Evolutionary conservation across 35 echinoderm and acorn worm species (phyloP).

Genomic region (Anneissia japonica): DNA sequence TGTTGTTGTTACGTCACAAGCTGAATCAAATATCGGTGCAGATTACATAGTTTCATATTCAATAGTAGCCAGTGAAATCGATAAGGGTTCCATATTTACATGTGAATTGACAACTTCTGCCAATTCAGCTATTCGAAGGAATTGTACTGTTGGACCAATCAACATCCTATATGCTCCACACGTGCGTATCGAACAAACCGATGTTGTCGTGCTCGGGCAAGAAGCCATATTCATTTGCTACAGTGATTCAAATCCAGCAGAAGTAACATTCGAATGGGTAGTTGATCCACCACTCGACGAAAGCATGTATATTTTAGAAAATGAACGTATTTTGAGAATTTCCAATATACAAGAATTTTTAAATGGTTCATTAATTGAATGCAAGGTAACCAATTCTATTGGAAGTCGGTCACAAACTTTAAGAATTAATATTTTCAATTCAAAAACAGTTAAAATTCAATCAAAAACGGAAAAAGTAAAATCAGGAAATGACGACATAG

Average conservation of each 20-base stretch:
- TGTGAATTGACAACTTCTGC: not conserved
- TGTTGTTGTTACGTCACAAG: not conserved
- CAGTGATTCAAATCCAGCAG: not conserved
- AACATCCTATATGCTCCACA: not conserved
- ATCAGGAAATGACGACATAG: not conserved
- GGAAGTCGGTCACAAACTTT: not conserved
- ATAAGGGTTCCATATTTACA: not conserved
- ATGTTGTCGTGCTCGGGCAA: not conserved
- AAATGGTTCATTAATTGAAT: not conserved
- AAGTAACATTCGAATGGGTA: not conserved
- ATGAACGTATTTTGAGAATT: not conserved
- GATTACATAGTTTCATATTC: not conserved
- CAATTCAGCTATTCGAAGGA: not conserved
- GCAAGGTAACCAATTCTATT: not conserved
- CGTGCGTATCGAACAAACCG: not conserved
- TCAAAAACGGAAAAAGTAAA: not conserved
- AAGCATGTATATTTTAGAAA: not conserved
- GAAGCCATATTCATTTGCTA: not conserved
- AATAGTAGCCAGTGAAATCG: not conserved
- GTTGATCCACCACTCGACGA: not conserved
- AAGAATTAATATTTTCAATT: too few species aligned
- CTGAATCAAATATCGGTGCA: not conserved
- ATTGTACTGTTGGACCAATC: not conserved
- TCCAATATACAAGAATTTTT: not conserved
- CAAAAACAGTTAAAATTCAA: not conserved